Base-by-base conservation (phyloP, 2,113 vertebrate genomes). In the Larimichthys crocea region DNA sequence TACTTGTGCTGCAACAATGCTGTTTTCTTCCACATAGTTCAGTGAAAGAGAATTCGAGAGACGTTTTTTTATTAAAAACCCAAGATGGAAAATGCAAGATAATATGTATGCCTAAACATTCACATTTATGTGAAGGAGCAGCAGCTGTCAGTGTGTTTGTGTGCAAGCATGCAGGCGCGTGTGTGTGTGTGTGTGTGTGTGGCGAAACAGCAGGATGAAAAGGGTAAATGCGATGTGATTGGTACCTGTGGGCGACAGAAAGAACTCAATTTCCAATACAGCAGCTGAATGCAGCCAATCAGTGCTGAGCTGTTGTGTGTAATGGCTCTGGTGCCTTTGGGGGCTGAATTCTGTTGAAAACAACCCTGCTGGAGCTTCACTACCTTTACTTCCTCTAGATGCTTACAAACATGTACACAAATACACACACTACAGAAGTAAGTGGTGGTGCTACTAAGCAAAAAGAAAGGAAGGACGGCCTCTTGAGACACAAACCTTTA, bases 201-300 rank as follows among this genome's bases (percentile, higher is more conserved):
- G 42, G 75, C 31, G 82, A 79, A 89, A 84, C 77, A 82, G 84
- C 74, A 20, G 70, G 83, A 91, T 91, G 85, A 91, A 91, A 89
- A 91, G 83, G 85, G 84, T 88, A 90, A 91, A 89, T 86, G 90
- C 63, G 44, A 87, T 83, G 87, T 92, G 93, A 95, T 94, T 94
- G 91, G 79, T 94, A 93, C 94, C 94, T 94, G 92, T 92, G 84
- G 86, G 92, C 88, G 64, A 90, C 81, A 88, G 84, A 92, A 90
- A 90, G 85, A 93, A 93, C 93, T 93, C 89, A 84, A 91, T 95
- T 94, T 94, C 90, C 85, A 88, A 91, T 93, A 92, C 82, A 90
- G 90, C 89, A 80, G 89, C 92, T 94, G 93, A 95, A 93, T 90
- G 85, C 68, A 91, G 86, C 93, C 92, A 94, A 94, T 95, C 94